Conservation (phyloP, 2,113 vertebrate species). For the Mormoops blainvillei region DNA sequence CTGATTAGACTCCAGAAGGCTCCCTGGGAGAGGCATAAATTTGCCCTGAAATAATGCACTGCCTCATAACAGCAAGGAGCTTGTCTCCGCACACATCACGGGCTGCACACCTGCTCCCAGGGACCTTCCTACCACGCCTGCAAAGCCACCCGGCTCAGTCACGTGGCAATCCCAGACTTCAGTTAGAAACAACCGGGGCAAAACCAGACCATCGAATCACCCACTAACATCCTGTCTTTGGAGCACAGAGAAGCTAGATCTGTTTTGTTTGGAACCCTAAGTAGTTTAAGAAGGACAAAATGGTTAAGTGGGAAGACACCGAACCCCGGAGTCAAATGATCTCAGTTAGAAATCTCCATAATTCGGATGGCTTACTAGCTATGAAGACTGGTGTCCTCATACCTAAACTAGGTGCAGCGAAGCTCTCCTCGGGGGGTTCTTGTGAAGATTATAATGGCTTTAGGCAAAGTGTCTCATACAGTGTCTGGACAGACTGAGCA, state of each 20-base stretch:
- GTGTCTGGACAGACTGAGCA: background rate
- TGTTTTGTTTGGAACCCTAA: background rate
- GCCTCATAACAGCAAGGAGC: background rate
- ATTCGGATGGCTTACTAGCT: background rate
- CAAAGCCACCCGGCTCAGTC: constrained; percentile 8
- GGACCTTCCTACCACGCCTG: background rate
- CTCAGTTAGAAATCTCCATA: background rate
- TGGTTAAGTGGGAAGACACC: background rate
- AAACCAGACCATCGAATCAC: background rate
- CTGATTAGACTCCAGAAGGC: constrained; percentile 29
- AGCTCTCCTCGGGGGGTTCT: background rate
- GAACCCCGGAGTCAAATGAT: background rate
- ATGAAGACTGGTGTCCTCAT: background rate
- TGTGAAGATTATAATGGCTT: background rate
- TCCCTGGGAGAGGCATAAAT: constrained; percentile 51
- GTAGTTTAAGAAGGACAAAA: constrained; percentile 7
- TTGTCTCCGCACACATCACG: background rate
- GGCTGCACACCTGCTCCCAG: constrained; percentile 8
- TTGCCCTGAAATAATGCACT: constrained; percentile 3
- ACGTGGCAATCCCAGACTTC: background rate
- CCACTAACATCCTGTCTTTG: background rate
- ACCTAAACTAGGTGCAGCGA: background rate
- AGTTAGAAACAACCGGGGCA: background rate
- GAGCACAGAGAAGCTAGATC: background rate
- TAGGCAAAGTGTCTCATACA: background rate